These are phyloP conservation scores for Toxostoma redivivum DNA, from an alignment of 2,113 vertebrate species.

Conservation along the genomic window DNA sequence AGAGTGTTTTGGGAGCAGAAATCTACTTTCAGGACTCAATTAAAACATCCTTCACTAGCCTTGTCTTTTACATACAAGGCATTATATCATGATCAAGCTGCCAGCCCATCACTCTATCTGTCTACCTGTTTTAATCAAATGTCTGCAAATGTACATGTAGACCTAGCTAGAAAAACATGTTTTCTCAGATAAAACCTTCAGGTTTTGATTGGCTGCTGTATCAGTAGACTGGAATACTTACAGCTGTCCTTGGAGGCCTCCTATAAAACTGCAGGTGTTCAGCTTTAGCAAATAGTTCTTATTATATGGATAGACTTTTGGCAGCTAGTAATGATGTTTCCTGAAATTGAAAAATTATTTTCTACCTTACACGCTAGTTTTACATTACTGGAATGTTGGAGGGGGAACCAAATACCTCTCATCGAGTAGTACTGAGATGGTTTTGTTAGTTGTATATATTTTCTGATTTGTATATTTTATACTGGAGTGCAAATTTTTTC, in stretches of 20 bases:
- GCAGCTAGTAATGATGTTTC: conserved; percentile 80
- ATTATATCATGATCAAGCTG: not conserved
- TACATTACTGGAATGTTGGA: conserved; percentile 77
- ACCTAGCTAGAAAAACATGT: conserved; percentile 13
- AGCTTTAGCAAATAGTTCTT: conserved; percentile 80
- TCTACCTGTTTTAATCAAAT: not conserved
- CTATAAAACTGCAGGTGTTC: conserved; percentile 84
- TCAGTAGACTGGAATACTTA: conserved; percentile 71
- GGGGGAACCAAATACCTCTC: conserved; percentile 60
- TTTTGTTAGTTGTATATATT: conserved; percentile 76
- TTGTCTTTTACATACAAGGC: not conserved
- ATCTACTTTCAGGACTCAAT: not conserved
- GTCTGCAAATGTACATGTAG: not conserved
- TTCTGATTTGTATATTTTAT: conserved; percentile 75
- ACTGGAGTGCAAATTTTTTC: conserved; percentile 57
- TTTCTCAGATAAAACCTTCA: conserved; percentile 45
- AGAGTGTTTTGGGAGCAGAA: not conserved
- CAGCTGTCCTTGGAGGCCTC: conserved; percentile 73
- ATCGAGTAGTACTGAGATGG: conserved; percentile 67
- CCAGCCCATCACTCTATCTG: not conserved
- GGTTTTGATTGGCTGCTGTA: conserved; percentile 76
- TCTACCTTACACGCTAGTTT: conserved; percentile 78
- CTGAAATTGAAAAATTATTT: conserved; percentile 83
- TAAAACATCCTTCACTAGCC: not conserved
- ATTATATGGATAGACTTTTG: conserved; percentile 77